These are phyloP conservation scores for Drosophila seclusa DNA, from an alignment of 2,888 invertebrate genomes.

Conservation along the genomic window DNA sequence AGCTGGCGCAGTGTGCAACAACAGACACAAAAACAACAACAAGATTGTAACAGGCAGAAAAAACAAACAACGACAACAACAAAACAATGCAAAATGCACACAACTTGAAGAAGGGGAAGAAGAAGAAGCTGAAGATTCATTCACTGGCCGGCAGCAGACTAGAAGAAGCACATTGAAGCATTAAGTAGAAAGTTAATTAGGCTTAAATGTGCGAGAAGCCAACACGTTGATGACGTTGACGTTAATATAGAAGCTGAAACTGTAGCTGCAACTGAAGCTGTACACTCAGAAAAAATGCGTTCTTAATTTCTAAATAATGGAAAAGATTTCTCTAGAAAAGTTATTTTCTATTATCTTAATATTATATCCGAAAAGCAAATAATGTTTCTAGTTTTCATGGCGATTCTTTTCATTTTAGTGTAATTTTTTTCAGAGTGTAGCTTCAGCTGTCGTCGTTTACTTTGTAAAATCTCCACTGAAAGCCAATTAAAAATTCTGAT, in stretches of 20 bases:
- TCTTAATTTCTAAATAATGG: not conserved
- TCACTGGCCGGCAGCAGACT: conserved; percentile 15
- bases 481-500: conserved; percentile 79
- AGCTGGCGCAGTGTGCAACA: conserved; percentile 75
- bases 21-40: conserved; percentile 34
- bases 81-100: conserved; percentile 65
- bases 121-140: conserved; percentile 48
- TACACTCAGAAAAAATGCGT: not conserved
- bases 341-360: not conserved
- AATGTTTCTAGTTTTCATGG: not conserved
- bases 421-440: not conserved
- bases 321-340: not conserved
- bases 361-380: not conserved
- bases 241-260: conserved; percentile 1
- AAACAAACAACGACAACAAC: conserved; percentile 40
- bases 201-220: conserved; percentile 76
- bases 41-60: conserved; percentile 35
- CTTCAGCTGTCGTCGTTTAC: conserved; percentile 2
- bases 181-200: conserved; percentile 82
- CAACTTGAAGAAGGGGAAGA: not conserved
- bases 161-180: conserved; percentile 48
- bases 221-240: conserved; percentile 3
- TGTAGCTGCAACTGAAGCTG: conserved; percentile 1
- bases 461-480: conserved; percentile 48
- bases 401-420: not conserved